Evolutionary conservation across 2,888 invertebrate species (phyloP).

Genomic region (Neria commutata): DNA sequence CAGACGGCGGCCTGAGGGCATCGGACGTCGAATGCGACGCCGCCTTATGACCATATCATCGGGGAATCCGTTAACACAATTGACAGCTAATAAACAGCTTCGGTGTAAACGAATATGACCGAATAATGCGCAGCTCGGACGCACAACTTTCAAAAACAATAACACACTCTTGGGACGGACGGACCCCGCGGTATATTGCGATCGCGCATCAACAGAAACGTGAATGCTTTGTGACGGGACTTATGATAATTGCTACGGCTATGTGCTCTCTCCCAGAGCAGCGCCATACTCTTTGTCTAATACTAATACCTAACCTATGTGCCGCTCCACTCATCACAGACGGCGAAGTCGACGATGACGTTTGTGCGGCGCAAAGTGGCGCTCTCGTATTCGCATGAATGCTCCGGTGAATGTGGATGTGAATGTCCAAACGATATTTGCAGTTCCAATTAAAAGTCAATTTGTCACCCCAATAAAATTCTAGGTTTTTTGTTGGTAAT

Average conservation of each 20-base stretch:
- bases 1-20: conserved; percentile 3
- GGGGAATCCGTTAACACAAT: conserved; percentile 25
- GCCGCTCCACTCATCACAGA: not conserved
- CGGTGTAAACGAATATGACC: not conserved
- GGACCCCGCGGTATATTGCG: too few relatives aligned
- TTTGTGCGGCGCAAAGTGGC: not conserved
- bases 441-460: conserved; percentile 28
- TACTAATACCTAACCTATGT: not conserved
- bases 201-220: too few relatives aligned
- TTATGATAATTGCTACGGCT: too few relatives aligned
- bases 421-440: conserved; percentile 7
- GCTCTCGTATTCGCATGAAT: conserved; percentile 4
- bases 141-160: not conserved
- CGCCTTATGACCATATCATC: conserved; percentile 15
- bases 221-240: not conserved
- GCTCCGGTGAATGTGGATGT: not conserved
- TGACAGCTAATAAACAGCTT: not conserved
- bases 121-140: not conserved
- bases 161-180: too few relatives aligned
- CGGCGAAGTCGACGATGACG: not conserved
- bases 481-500: not conserved
- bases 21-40: too few relatives aligned
- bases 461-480: conserved; percentile 28
- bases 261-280: not conserved
- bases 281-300: not conserved